Base-by-base conservation (phyloP, 2,888 invertebrate species). In the Capitulum mitella region DNA sequence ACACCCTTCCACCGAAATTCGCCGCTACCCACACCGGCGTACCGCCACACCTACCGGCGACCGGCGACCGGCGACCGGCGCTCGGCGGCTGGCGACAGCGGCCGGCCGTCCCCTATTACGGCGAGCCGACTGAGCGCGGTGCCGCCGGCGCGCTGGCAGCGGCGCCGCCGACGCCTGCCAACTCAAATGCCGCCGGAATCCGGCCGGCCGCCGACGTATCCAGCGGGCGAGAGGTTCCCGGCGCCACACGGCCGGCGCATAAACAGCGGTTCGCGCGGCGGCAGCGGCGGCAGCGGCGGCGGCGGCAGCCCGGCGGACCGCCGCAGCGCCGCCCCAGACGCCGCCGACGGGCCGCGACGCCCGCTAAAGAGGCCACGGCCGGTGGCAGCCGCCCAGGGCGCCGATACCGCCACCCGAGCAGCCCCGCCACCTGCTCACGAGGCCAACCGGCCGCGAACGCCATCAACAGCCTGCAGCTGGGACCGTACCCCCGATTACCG, bases 121-220 rank as follows among this genome's bases (percentile, higher is more conserved):
- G n/a, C n/a, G n/a, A n/a, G n/a, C n/a, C n/a, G n/a, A n/a, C n/a
- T n/a, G n/a, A n/a, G n/a, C n/a, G n/a, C n/a, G n/a, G n/a, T n/a
- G n/a, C n/a, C n/a, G n/a, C n/a, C n/a, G n/a, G n/a, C n/a, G 61
- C 61, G 61, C 61, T 61, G 61, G 61, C 61, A 61, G 14, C 16
- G 34, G 14, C 61, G 29, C 16, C 16, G 16, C 32, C 32, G 29
- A 6, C 61, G 10, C 32, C 61, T 61, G 61, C 61, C 61, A 61
- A 61, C 61, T 61, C 32, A 61, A 61, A 61, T 61, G 61, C 61
- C 32, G 61, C 16, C 61, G 61, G 32, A 34, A 34, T 61, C 61
- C 61, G 61, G 16, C 29, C 14, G 61, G 61, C 61, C 10, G 58
- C 58, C 16, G 19, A 12, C 61, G 34, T 34, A 34, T 34, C 32